Evolutionary conservation across 2,113 vertebrate species (phyloP).

Genomic region (Perca fluviatilis): DNA sequence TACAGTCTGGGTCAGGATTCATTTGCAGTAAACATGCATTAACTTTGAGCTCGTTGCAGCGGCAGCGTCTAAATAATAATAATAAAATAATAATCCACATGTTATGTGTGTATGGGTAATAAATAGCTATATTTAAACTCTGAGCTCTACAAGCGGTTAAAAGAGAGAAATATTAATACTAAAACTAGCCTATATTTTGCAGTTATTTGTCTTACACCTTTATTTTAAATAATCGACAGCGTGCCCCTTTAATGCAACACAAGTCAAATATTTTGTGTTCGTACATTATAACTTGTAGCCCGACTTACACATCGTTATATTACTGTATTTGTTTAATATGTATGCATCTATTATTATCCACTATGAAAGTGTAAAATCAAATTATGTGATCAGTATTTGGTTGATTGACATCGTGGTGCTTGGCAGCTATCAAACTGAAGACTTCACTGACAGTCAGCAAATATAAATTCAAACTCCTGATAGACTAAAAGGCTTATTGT

Average conservation of each 20-base stretch:
- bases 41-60: not conserved
- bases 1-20: too few species aligned
- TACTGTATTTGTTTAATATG: not conserved
- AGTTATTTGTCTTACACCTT: not conserved
- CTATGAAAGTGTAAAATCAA: not conserved
- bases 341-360: not conserved
- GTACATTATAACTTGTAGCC: not conserved
- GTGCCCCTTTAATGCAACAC: not conserved
- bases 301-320: not conserved
- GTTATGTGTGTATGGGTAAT: not conserved
- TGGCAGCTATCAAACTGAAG: not conserved
- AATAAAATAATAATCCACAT: not conserved
- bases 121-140: not conserved
- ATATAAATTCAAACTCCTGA: not conserved
- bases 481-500: not conserved
- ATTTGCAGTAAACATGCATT: not conserved
- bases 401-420: not conserved
- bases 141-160: not conserved
- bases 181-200: not conserved
- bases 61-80: not conserved
- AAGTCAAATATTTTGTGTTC: not conserved
- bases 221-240: not conserved
- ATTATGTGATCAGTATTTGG: not conserved
- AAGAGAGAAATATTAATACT: not conserved
- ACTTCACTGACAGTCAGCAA: not conserved